A percentile compares a stretch with the other conserved stretches of the same genome.
Conservation (phyloP, 2,113 vertebrate genomes). For the Myanophis thanlyinensis region DNA sequence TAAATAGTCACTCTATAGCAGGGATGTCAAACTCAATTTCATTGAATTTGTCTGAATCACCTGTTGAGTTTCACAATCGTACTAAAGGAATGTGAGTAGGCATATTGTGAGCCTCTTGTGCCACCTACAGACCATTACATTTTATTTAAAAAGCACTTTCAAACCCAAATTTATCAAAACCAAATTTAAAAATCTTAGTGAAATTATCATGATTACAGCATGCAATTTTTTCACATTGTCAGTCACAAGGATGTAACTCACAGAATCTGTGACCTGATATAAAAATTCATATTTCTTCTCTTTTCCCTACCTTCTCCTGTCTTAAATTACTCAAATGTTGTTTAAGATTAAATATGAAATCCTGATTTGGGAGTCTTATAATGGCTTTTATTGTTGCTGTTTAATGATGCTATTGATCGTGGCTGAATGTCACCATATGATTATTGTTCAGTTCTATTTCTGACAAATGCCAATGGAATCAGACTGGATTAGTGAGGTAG, state of each 20-base stretch:
- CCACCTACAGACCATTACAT: neutral
- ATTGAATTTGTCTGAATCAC: neutral
- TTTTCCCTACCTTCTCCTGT: neutral
- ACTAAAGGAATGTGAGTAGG: neutral
- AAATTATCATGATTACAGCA: neutral
- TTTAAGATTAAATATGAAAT: neutral
- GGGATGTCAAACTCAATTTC: too few relatives aligned
- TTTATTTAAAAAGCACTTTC: neutral
- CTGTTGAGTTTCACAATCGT: neutral
- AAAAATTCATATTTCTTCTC: neutral
- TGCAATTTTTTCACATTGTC: neutral
- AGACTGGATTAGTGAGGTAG: slow-evolving; percentile 55
- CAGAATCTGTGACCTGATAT: neutral
- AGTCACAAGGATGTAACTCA: neutral
- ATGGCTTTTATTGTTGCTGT: neutral
- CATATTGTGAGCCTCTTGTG: neutral
- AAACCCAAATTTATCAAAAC: neutral
- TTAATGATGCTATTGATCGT: neutral
- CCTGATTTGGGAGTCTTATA: neutral
- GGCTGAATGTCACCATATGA: slow-evolving; percentile 39
- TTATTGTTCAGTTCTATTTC: slow-evolving; percentile 33
- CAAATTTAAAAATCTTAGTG: neutral
- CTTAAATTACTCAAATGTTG: neutral
- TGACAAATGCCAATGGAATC: slow-evolving; percentile 24
- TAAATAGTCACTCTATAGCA: neutral